Conservation (phyloP, 2,888 invertebrate species). For the Ochropacha duplaris region DNA sequence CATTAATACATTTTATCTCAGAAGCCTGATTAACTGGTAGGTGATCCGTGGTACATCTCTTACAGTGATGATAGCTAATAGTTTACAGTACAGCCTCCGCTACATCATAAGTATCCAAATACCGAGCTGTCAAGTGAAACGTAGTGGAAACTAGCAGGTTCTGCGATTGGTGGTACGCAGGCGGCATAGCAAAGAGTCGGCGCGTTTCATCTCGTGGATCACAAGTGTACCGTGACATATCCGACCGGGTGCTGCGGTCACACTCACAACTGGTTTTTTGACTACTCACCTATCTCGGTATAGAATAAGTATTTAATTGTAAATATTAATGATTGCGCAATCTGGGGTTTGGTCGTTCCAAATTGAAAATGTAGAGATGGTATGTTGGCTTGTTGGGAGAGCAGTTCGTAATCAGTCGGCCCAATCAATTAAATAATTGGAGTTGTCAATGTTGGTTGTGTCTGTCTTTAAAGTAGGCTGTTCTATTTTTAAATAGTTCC, state of each 20-base stretch:
- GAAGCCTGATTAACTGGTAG: too few species aligned
- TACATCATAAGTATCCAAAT: not conserved
- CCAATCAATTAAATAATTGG: too few species aligned
- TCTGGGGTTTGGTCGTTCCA: not conserved
- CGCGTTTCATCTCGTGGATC: slow-evolving; percentile 56
- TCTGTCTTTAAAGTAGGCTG: too few species aligned
- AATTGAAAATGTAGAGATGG: too few species aligned
- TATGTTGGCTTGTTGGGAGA: too few species aligned
- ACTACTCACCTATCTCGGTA: slow-evolving; percentile 15
- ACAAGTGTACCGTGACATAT: slow-evolving; percentile 73
- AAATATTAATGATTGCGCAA: not conserved
- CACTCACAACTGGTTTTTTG: slow-evolving; percentile 39
- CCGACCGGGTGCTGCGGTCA: slow-evolving; percentile 54
- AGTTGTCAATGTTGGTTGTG: too few species aligned
- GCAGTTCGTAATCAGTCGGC: too few species aligned
- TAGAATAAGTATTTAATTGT: not conserved
- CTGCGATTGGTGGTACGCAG: slow-evolving; percentile 49
- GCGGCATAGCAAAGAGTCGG: slow-evolving; percentile 60
- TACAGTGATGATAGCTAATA: not conserved
- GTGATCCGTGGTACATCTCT: not conserved
- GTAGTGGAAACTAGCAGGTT: slow-evolving; percentile 61
- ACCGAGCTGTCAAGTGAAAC: slow-evolving; percentile 45
- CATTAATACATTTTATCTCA: too few species aligned
- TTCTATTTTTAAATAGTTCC: too few species aligned
- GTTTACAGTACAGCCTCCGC: not conserved